Evolutionary conservation across 2,113 vertebrate genomes (phyloP).

Genomic region (Microcebus griseorufus): DNA sequence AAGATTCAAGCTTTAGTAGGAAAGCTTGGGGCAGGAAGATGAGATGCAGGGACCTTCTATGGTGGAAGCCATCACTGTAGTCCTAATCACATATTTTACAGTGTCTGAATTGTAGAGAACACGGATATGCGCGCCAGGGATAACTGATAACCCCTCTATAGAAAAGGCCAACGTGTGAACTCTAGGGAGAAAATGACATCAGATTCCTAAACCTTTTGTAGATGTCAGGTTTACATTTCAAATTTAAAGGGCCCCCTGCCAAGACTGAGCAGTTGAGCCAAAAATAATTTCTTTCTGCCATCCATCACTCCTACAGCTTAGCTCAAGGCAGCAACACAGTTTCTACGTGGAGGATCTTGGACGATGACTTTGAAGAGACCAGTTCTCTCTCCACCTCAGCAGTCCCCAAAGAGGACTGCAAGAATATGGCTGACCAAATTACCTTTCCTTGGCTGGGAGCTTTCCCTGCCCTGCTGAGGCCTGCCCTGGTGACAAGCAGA

Average conservation of each 20-base stretch:
- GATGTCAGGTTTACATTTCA: constrained; percentile 18
- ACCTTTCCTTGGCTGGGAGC: background rate
- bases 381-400: background rate
- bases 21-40: background rate
- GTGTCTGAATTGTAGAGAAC: background rate
- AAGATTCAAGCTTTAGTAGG: background rate
- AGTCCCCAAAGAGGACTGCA: background rate
- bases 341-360: background rate
- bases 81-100: background rate
- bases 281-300: constrained; percentile 42
- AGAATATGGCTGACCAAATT: background rate
- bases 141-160: background rate
- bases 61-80: background rate
- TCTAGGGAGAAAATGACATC: background rate
- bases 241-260: background rate
- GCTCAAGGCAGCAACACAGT: background rate
- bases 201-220: background rate
- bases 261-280: background rate
- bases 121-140: background rate
- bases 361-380: background rate
- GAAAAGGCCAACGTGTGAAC: background rate
- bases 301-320: background rate
- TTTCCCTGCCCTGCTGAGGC: background rate
- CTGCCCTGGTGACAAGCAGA: background rate
- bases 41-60: background rate